Evolutionary conservation across 2,113 vertebrate species (phyloP).

Genomic region (Antechinus flavipes): DNA sequence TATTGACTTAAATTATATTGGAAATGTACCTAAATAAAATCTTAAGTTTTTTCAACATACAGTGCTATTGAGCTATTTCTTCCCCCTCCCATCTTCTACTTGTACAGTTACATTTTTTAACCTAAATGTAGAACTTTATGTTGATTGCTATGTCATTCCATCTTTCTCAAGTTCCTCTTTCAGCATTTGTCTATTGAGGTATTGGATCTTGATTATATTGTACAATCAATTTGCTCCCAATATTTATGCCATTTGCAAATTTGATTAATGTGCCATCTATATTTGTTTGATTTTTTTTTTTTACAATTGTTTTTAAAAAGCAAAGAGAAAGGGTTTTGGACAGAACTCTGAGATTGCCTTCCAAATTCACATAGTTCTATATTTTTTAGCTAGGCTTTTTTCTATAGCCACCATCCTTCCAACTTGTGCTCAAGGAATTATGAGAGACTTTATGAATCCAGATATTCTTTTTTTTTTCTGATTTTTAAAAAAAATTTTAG

Average conservation of each 20-base stretch:
- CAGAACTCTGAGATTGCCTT: neutral
- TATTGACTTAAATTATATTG: neutral
- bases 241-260: neutral
- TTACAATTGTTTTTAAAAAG: neutral
- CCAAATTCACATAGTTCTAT: neutral
- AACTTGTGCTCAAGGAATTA: neutral
- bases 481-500: no score
- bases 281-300: neutral
- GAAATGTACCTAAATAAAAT: neutral
- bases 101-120: neutral
- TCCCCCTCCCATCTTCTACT: neutral
- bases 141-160: neutral
- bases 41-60: neutral
- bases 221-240: neutral
- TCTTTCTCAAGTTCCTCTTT: neutral
- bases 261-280: neutral
- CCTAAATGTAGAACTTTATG: neutral
- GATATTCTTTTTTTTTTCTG: no score
- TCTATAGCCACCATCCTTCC: neutral
- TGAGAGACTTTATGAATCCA: neutral
- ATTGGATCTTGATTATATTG: neutral
- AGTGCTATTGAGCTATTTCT: neutral
- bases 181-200: neutral
- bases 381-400: neutral
- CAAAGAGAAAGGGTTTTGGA: neutral